These are phyloP conservation scores for Sciaenops ocellatus DNA, from an alignment of 2,797 vertebrate genomes.

Conservation along the genomic window DNA sequence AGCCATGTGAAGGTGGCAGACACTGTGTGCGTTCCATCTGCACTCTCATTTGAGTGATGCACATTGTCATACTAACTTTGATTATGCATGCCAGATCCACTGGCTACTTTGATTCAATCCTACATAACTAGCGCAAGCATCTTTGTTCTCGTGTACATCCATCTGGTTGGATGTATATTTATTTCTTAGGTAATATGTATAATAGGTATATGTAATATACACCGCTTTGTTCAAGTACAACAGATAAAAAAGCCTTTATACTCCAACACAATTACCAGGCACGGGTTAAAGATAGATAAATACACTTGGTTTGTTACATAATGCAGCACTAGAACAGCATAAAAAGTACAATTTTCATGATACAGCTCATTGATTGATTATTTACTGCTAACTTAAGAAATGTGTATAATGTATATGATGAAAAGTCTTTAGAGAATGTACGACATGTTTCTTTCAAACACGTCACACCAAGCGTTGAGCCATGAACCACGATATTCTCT, in stretches of 20 bases:
- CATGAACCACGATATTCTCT: conserved; percentile 11
- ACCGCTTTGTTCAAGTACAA: not conserved
- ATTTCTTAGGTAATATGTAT: not conserved
- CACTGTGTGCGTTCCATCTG: conserved; percentile 40
- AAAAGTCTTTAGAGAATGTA: not conserved
- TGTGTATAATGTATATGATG: not conserved
- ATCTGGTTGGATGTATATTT: not conserved
- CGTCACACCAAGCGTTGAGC: not conserved
- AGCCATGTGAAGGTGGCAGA: conserved; percentile 42
- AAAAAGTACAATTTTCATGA: not conserved
- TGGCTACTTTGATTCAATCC: not conserved
- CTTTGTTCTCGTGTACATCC: not conserved
- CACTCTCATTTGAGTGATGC: conserved; percentile 32
- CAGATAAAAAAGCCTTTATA: not conserved
- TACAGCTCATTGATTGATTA: conserved; percentile 1
- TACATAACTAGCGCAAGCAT: not conserved
- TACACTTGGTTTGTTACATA: too few species aligned
- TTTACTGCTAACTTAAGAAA: not conserved
- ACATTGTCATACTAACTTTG: conserved; percentile 24
- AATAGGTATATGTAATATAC: too few species aligned
- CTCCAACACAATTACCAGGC: not conserved
- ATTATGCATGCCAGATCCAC: conserved; percentile 22
- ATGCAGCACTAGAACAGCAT: not conserved
- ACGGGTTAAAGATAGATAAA: not conserved
- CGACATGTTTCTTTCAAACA: conserved; percentile 1